phyloP scores from a whole-genome alignment of 1,140 invertebrate species.

The Phymastichus coffea region DNA sequence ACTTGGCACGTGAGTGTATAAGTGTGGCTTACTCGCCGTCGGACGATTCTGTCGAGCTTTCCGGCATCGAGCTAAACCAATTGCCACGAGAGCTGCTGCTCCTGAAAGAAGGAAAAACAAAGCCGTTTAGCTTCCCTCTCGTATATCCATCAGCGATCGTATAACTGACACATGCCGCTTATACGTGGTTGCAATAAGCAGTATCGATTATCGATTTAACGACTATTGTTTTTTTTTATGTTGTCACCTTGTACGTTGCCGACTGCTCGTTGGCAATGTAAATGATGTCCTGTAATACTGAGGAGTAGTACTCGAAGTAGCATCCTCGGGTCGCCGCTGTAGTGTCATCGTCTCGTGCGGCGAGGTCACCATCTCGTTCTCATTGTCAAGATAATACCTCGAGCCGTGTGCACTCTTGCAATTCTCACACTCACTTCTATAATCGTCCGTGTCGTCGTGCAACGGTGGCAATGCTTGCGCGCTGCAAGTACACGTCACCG shows the following conservation, averaged over 20 bases:
- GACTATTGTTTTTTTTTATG: neutral
- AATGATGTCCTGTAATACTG: constrained; percentile 67
- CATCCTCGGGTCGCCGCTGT: constrained; percentile 62
- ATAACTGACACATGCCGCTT: too few relatives aligned
- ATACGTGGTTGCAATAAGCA: too few relatives aligned
- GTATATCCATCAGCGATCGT: too few relatives aligned
- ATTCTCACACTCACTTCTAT: constrained; percentile 80
- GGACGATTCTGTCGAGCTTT: constrained; percentile 58
- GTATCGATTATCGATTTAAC: too few relatives aligned
- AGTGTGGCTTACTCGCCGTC: constrained; percentile 49
- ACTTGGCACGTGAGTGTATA: constrained; percentile 25
- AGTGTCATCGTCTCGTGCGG: constrained; percentile 72
- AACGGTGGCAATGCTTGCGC: constrained; percentile 51
- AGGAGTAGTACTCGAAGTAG: constrained; percentile 47
- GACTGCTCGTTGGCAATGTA: constrained; percentile 68
- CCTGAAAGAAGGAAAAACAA: constrained; percentile 38
- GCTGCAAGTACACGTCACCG: constrained; percentile 52
- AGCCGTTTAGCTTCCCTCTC: neutral
- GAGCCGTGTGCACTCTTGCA: constrained; percentile 73
- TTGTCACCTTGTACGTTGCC: constrained; percentile 61
- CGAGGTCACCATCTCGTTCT: constrained; percentile 58
- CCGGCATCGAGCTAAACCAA: constrained; percentile 68
- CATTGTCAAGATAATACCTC: constrained; percentile 64
- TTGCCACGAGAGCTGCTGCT: constrained; percentile 62
- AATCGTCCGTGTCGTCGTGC: constrained; percentile 69